phyloP scores from a whole-genome alignment of 2,888 invertebrate genomes.

The Patella depressa region DNA sequence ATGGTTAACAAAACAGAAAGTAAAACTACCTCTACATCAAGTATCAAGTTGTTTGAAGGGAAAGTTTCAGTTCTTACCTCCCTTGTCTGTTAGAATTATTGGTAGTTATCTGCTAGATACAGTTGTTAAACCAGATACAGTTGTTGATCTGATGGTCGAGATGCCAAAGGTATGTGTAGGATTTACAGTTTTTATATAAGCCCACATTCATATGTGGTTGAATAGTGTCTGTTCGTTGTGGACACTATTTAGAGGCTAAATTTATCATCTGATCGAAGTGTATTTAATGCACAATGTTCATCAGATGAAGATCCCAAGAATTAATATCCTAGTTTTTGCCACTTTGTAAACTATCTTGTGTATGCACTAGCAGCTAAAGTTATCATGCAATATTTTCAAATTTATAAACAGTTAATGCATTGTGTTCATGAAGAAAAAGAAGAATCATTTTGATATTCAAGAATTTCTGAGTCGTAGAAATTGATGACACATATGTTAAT shows the following conservation, averaged over 20 bases:
- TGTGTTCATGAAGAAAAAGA: too few species aligned
- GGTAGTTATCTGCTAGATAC: constrained; percentile 81
- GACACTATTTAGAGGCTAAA: neutral
- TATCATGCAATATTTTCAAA: too few species aligned
- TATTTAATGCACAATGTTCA: neutral
- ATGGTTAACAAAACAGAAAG: constrained; percentile 72
- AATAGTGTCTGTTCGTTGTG: neutral
- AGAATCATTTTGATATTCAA: too few species aligned
- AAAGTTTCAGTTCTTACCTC: constrained; percentile 79
- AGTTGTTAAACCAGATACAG: constrained; percentile 78
- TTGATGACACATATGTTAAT: too few species aligned
- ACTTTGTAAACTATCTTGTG: too few species aligned
- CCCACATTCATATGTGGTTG: neutral
- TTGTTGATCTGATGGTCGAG: constrained; percentile 80
- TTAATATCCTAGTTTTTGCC: neutral
- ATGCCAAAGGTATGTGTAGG: constrained; percentile 78
- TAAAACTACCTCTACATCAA: constrained; percentile 76
- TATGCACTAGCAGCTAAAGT: too few species aligned
- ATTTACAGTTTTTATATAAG: neutral
- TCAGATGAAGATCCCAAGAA: neutral
- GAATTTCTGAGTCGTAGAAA: too few species aligned
- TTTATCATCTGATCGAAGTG: neutral
- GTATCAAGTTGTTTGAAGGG: constrained; percentile 74
- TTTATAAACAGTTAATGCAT: too few species aligned
- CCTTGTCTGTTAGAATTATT: constrained; percentile 76